Percentiles rank a stretch among this genome's conserved stretches.
phyloP scores from a whole-genome alignment of 2,797 vertebrate species.

The Nothura maculosa region DNA sequence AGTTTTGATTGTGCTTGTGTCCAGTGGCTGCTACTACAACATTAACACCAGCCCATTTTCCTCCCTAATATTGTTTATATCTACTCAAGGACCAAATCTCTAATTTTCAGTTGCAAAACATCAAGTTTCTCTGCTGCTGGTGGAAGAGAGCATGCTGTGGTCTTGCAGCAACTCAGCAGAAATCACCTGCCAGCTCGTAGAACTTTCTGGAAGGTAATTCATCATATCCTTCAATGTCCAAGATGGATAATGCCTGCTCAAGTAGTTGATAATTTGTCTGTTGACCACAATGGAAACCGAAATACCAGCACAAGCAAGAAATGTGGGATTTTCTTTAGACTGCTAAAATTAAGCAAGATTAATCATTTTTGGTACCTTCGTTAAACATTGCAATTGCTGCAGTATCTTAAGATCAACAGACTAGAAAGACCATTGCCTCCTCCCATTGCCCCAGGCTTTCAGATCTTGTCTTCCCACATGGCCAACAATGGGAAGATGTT shows the following conservation, averaged over 20 bases:
- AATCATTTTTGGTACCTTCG: background rate
- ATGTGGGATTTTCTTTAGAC: background rate
- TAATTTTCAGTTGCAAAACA: background rate
- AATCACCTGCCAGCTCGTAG: background rate
- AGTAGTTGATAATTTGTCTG: background rate
- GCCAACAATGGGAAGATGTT: background rate
- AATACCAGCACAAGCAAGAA: background rate
- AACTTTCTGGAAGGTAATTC: background rate
- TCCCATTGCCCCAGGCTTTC: background rate
- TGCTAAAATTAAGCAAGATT: background rate
- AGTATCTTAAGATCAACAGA: background rate
- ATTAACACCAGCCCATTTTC: background rate
- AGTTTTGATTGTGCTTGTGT: background rate
- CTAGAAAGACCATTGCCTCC: background rate
- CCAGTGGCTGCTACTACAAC: background rate
- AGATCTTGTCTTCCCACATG: background rate
- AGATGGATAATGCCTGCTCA: background rate
- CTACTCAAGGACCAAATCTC: background rate
- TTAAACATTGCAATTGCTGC: background rate
- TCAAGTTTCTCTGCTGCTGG: background rate
- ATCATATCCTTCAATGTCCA: background rate
- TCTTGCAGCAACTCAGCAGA: background rate
- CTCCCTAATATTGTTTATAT: background rate
- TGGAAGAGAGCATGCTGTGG: background rate
- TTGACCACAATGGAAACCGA: background rate